These are phyloP conservation scores for Gastrophysa polygoni DNA, from an alignment of 2,888 invertebrate species.

Conservation along the genomic window DNA sequence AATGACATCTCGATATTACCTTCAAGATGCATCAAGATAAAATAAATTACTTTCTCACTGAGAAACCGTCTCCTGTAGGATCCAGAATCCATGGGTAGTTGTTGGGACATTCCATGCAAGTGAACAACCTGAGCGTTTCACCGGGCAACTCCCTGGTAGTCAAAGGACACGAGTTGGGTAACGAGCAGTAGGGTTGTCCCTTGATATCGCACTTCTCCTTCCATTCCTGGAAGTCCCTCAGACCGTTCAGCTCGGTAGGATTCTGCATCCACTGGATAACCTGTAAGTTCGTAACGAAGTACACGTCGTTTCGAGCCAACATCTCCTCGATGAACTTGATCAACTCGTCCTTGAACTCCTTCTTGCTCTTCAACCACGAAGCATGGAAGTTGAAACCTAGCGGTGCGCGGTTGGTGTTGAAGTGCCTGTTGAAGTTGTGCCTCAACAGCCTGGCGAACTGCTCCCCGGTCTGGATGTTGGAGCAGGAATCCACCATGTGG, in stretches of 20 bases:
- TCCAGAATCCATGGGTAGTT: constrained; percentile 95
- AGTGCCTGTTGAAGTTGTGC: constrained; percentile 95
- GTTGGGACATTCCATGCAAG: constrained; percentile 95
- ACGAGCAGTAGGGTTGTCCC: constrained; percentile 89
- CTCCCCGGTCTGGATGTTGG: constrained; percentile 89
- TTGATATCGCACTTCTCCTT: constrained; percentile 95
- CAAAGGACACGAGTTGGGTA: constrained; percentile 89
- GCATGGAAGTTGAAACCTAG: constrained; percentile 93
- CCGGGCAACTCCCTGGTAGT: constrained; percentile 90
- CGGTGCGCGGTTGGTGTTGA: constrained; percentile 91
- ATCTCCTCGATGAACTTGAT: constrained; percentile 94
- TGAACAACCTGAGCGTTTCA: constrained; percentile 89
- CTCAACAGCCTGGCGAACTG: constrained; percentile 88
- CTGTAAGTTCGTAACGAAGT: constrained; percentile 87
- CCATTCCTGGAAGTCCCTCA: constrained; percentile 93
- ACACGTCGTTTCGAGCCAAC: constrained; percentile 86
- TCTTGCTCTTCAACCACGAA: constrained; percentile 93
- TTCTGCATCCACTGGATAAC: constrained; percentile 97
- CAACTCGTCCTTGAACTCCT: constrained; percentile 88
- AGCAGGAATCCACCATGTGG: constrained; percentile 93
- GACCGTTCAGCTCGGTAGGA: constrained; percentile 83
- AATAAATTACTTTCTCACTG: constrained; percentile 73
- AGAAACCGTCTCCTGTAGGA: constrained; percentile 93
- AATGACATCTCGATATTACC: constrained; percentile 13
- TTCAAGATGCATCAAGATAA: constrained; percentile 37